Conservation (phyloP, 2,888 invertebrate genomes). For the Chromoteleia sp. region DNA sequence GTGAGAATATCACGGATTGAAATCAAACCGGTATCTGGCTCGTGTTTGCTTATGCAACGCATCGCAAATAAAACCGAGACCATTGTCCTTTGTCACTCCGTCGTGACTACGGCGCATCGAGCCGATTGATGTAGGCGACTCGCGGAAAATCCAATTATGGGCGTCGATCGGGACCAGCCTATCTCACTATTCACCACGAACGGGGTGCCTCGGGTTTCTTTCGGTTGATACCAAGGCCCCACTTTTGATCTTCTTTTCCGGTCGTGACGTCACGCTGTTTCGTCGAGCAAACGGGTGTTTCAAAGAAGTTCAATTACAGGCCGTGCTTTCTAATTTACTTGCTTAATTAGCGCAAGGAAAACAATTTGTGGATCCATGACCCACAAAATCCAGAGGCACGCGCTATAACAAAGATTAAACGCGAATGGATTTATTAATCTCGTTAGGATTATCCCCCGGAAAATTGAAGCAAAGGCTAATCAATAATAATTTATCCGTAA, state of each 20-base stretch:
- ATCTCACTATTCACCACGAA: slow-evolving; percentile 37
- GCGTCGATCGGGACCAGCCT: slow-evolving; percentile 21
- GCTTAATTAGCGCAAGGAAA: slow-evolving; percentile 47
- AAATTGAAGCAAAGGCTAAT: slow-evolving; percentile 42
- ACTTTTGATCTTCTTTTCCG: slow-evolving; percentile 52
- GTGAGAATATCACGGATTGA: slow-evolving; percentile 59
- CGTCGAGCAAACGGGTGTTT: slow-evolving; percentile 11
- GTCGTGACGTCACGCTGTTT: slow-evolving; percentile 21
- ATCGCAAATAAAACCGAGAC: slow-evolving; percentile 52
- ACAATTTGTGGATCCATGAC: slow-evolving; percentile 43
- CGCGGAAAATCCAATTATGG: slow-evolving; percentile 74
- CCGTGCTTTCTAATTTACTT: slow-evolving; percentile 44
- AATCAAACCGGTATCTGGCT: slow-evolving; percentile 53
- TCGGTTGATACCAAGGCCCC: slow-evolving; percentile 47
- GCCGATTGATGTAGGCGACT: slow-evolving; percentile 72
- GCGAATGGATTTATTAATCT: slow-evolving; percentile 48
- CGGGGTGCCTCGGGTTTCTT: slow-evolving; percentile 69
- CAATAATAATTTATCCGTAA: slow-evolving; percentile 52
- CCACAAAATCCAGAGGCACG: slow-evolving; percentile 44
- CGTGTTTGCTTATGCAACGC: slow-evolving; percentile 66
- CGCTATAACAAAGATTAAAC: slow-evolving; percentile 54
- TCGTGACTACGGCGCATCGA: slow-evolving; percentile 66
- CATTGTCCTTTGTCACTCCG: slow-evolving; percentile 58
- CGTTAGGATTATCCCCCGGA: slow-evolving; percentile 32
- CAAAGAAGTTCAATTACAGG: slow-evolving; percentile 48